Percentiles rank a stretch among this genome's conserved stretches.
phyloP scores from a whole-genome alignment of 2,797 vertebrate species.

The Pitangus sulphuratus region DNA sequence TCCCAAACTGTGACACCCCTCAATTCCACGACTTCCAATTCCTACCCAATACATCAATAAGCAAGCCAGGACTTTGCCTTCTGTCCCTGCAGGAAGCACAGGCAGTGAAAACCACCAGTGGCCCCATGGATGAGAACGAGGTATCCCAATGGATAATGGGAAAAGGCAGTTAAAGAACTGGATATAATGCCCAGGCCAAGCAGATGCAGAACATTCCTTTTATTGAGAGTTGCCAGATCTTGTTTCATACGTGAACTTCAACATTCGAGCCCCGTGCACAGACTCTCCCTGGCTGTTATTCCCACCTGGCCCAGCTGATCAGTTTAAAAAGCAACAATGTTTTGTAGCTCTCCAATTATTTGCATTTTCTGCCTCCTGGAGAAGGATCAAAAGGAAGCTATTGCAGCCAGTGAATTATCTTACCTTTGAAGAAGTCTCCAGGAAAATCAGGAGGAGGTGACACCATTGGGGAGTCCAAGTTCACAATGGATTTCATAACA shows the following conservation, averaged over 20 bases:
- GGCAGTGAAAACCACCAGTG: neutral
- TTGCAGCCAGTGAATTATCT: neutral
- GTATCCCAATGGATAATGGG: accelerated
- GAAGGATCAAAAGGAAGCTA: neutral
- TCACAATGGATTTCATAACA: constrained; percentile 99
- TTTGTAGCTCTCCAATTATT: neutral
- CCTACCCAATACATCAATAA: neutral
- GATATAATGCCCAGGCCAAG: neutral
- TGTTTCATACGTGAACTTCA: neutral
- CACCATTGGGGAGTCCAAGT: constrained; percentile 90
- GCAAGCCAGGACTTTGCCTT: neutral
- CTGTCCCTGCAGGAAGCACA: neutral
- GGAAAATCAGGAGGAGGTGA: constrained; percentile 90
- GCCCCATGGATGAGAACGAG: neutral
- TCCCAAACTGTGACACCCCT: neutral
- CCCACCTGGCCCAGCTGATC: neutral
- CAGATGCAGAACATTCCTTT: neutral
- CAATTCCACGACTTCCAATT: neutral
- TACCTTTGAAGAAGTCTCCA: constrained; percentile 98
- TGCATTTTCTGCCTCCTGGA: neutral
- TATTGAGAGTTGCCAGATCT: neutral
- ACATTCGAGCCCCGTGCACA: neutral
- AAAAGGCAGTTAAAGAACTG: neutral
- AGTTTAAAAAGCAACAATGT: neutral
- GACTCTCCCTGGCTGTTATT: neutral